Evolutionary conservation across 92 coral and sea anemone species (phyloP).

Genomic region (Palythoa grandis): DNA sequence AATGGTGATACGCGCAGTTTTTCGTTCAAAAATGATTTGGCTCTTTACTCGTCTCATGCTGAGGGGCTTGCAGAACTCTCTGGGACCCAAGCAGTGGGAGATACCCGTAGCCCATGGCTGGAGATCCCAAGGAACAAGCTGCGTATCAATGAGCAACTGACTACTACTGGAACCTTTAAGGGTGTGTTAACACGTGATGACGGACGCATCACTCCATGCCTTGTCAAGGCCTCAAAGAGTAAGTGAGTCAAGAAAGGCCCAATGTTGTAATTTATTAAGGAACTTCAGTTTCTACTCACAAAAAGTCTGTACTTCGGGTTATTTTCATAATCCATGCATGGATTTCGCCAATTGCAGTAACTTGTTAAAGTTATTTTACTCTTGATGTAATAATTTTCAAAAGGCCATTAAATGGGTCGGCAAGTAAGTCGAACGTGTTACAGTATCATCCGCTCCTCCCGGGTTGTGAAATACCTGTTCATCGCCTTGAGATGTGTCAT

Average conservation of each 20-base stretch:
- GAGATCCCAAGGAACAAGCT: conserved; percentile 35
- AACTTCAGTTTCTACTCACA: no score
- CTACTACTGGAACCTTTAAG: conserved; percentile 15
- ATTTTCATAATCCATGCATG: no score
- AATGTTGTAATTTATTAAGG: no score
- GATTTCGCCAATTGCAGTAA: no score
- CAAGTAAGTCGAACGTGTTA: no score
- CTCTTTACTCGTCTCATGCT: conserved; percentile 31
- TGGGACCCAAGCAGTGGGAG: conserved; percentile 1
- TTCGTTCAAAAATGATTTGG: conserved; percentile 44
- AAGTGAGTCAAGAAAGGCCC: not conserved
- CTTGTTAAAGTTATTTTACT: no score
- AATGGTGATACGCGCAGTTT: conserved; percentile 30
- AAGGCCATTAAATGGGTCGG: no score
- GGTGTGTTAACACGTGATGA: conserved; percentile 24
- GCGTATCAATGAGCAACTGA: conserved; percentile 26
- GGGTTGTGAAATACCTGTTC: no score
- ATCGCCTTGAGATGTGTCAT: no score
- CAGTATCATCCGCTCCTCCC: no score
- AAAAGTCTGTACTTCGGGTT: no score
- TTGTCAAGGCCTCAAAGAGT: conserved; percentile 32
- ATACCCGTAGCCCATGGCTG: conserved; percentile 10
- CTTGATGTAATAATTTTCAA: no score
- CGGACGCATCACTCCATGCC: conserved; percentile 31
- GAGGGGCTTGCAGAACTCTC: conserved; percentile 33